Evolutionary conservation across 2,888 invertebrate genomes (phyloP).

Genomic region (Agonopterix alstromeriana): DNA sequence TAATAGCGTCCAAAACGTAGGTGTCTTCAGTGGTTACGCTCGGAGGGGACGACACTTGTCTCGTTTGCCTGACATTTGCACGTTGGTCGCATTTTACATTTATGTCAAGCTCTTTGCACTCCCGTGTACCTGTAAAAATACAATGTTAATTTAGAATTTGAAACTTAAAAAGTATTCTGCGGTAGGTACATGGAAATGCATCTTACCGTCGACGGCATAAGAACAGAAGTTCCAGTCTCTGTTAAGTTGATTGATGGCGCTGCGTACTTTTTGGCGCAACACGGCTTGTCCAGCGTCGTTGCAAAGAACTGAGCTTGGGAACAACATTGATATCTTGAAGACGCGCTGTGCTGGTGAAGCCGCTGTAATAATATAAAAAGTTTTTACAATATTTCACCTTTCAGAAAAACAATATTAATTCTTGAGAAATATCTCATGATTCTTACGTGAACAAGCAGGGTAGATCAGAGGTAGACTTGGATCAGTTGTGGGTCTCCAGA

Average conservation of each 20-base stretch:
- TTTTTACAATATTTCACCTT: neutral
- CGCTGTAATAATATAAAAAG: conserved; percentile 63
- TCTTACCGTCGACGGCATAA: conserved; percentile 86
- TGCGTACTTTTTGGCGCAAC: conserved; percentile 90
- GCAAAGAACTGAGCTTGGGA: conserved; percentile 97
- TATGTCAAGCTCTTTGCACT: conserved; percentile 93
- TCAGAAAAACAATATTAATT: neutral
- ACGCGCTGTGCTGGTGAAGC: conserved; percentile 95
- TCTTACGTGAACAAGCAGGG: conserved; percentile 93
- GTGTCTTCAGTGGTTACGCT: conserved; percentile 84
- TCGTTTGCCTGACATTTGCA: conserved; percentile 77
- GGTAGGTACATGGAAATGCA: neutral
- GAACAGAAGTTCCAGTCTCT: conserved; percentile 98
- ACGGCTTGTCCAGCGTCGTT: conserved; percentile 97
- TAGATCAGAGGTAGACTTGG: conserved; percentile 89
- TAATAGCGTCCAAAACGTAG: conserved; percentile 87
- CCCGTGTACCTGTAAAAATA: conserved; percentile 78
- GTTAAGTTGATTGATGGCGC: conserved; percentile 93
- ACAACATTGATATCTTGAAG: conserved; percentile 94
- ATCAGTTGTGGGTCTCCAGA: conserved; percentile 94
- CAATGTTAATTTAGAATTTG: neutral
- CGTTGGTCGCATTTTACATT: conserved; percentile 94
- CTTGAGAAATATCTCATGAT: neutral
- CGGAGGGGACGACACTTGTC: conserved; percentile 74
- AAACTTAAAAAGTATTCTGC: no score